A percentile compares a stretch with the other conserved stretches of the same genome.
Evolutionary conservation across 1,140 invertebrate species (phyloP).

Genomic region (Formica selysi): DNA sequence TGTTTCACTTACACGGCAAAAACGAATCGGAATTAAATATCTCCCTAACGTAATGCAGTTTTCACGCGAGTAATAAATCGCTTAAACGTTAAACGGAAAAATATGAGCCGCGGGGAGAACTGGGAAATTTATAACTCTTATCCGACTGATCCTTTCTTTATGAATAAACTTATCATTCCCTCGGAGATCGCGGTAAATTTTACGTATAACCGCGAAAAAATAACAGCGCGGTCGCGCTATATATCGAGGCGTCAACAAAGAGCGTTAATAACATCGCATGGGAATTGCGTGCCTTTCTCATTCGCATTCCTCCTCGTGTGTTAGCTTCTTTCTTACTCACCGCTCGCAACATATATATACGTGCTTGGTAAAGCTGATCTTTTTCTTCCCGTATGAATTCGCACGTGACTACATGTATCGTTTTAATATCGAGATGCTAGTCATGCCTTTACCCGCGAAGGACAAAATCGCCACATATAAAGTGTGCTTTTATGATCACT

Average conservation of each 20-base stretch:
- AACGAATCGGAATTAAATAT: background rate
- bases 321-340: conserved; percentile 6
- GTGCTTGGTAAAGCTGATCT: conserved; percentile 12
- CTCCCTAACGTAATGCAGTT: background rate
- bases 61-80: conserved; percentile 16
- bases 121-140: conserved; percentile 13
- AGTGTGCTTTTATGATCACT: background rate
- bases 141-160: conserved; percentile 32
- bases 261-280: conserved; percentile 5
- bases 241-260: conserved; percentile 22
- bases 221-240: background rate
- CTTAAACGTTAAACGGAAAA: conserved; percentile 36
- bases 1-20: background rate
- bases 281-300: conserved; percentile 29
- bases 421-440: conserved; percentile 20
- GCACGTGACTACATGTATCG: conserved; percentile 30
- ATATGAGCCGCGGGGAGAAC: conserved; percentile 3
- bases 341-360: background rate
- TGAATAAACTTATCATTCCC: conserved; percentile 41
- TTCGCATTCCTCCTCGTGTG: conserved; percentile 28
- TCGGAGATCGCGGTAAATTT: conserved; percentile 5
- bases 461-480: conserved; percentile 8
- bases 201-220: conserved; percentile 36
- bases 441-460: conserved; percentile 16
- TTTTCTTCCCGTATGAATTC: conserved; percentile 19